Evolutionary conservation across 2,888 invertebrate genomes (phyloP), one percentile per base, ranked within the genome.

Genomic region (Drosophila antonietae): DNA sequence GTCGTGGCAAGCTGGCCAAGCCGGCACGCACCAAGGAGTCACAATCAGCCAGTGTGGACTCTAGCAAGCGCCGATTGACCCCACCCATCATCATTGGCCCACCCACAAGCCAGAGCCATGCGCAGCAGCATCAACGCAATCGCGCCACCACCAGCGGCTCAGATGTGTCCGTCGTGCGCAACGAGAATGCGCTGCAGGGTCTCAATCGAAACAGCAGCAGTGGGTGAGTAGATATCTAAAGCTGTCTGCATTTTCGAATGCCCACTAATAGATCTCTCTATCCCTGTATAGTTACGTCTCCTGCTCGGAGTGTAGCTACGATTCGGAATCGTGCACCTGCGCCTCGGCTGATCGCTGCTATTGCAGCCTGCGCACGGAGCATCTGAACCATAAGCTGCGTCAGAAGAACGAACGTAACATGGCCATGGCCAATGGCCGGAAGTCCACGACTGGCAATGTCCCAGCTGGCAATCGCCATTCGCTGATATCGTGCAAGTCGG

Each of bases 231-330:
- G 1, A 23, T 31, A 18, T 3, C 23, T 14, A 15, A 8, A 6
- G 12, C 14, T 28, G n/a, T 14, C 28, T 2, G 1, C 12, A 6
- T 31, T 10, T 28, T 23, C 7, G 43, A 66, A 28, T 51, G 14
- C 5, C 43, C n/a, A 2, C 43, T 65, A 37, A 52, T 31, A 5
- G 14, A 6, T 10, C 14, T 2, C 8, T 0, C 7, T 2, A 10
- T 3, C 2, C n/a, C 12, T 9, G 10, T 23, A 5, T 10, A 93
- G 93, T 9, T 97, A 97, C 90, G 97, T 97, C 1, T 97, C 97
- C 3, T 97, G 97, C 91, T 97, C 97, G 47, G 97, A 97, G 92
- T 97, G 97, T 90, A 95, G 95, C 77, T 96, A 95, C 90, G 97
- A 97, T 89, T 97, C 97, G 3, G 97, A 97, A 82, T 96, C 96